Conservation (phyloP, 2,113 vertebrate species). For the Spermophilus dauricus region DNA sequence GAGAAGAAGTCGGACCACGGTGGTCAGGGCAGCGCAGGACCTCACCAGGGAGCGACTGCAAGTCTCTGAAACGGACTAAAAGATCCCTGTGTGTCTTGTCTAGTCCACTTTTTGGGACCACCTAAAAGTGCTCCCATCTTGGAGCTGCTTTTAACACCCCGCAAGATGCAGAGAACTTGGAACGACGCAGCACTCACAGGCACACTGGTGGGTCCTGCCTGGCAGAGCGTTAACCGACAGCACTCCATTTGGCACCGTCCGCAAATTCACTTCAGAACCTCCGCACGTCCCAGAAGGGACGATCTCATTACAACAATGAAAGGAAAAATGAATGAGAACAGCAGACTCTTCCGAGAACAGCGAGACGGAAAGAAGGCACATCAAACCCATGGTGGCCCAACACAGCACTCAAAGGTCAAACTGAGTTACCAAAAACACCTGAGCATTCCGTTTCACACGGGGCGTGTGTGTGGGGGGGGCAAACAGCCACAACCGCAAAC, state of each 20-base stretch:
- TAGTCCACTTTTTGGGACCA: too few relatives aligned
- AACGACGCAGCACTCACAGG: not conserved
- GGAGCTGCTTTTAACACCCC: not conserved
- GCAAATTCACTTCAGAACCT: not conserved
- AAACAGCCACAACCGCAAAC: not conserved
- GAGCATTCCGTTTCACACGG: not conserved
- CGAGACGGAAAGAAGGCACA: not conserved
- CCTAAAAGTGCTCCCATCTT: not conserved
- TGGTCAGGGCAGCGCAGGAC: not conserved
- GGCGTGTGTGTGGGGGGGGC: accelerated
- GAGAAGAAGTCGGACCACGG: not conserved
- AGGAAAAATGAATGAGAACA: not conserved
- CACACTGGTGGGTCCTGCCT: not conserved
- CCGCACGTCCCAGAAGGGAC: accelerated
- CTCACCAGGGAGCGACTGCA: not conserved
- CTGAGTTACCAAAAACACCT: not conserved
- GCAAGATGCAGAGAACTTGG: not conserved
- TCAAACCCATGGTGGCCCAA: not conserved
- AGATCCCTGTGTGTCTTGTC: not conserved
- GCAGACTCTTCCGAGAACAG: accelerated
- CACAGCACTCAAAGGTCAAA: not conserved
- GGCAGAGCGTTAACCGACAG: accelerated
- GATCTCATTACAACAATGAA: not conserved
- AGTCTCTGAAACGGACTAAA: not conserved
- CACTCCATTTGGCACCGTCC: too few relatives aligned